Evolutionary conservation across 64 coral and sea anemone genomes (phyloP).

Genomic region (Pachyseris speciosa): DNA sequence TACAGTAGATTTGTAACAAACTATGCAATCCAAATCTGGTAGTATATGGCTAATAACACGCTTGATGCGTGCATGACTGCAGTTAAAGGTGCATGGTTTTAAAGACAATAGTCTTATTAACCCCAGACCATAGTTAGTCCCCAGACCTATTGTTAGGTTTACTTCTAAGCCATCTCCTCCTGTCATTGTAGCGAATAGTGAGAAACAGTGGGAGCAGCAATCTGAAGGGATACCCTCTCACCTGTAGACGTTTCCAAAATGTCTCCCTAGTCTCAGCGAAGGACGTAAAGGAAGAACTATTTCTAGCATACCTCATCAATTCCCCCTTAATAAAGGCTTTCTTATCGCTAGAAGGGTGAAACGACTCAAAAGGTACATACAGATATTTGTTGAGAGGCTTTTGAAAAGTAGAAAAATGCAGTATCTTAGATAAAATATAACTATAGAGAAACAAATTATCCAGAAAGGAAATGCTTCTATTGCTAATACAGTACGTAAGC

Average conservation of each 20-base stretch:
- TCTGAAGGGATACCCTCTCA: constrained; percentile 6
- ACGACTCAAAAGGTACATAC: constrained; percentile 42
- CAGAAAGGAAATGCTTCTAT: constrained; percentile 61
- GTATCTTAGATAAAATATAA: background rate
- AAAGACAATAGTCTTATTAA: too few species aligned
- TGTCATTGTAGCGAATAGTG: background rate
- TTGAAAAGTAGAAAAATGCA: constrained; percentile 29
- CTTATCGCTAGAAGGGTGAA: constrained; percentile 36
- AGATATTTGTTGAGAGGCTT: constrained; percentile 45
- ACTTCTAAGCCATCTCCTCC: constrained; percentile 5
- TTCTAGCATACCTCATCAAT: constrained; percentile 32
- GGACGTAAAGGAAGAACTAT: constrained; percentile 2
- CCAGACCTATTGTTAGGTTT: too few species aligned
- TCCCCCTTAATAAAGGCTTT: constrained; percentile 52
- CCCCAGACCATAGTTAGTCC: too few species aligned
- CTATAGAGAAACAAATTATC: constrained; percentile 13
- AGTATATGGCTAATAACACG: too few species aligned
- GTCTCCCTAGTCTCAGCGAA: background rate
- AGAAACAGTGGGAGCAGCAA: constrained; percentile 22
- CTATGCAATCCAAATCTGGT: too few species aligned
- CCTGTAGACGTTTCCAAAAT: constrained; percentile 3
- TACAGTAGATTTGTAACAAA: too few species aligned
- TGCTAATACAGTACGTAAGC: constrained; percentile 44
- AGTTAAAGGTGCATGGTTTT: too few species aligned
- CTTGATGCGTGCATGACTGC: too few species aligned